A percentile compares a stretch with the other conserved stretches of the same genome.
phyloP scores from a whole-genome alignment of 37 sponge, comb jelly and placozoan genomes.

The Crambe crambe region DNA sequence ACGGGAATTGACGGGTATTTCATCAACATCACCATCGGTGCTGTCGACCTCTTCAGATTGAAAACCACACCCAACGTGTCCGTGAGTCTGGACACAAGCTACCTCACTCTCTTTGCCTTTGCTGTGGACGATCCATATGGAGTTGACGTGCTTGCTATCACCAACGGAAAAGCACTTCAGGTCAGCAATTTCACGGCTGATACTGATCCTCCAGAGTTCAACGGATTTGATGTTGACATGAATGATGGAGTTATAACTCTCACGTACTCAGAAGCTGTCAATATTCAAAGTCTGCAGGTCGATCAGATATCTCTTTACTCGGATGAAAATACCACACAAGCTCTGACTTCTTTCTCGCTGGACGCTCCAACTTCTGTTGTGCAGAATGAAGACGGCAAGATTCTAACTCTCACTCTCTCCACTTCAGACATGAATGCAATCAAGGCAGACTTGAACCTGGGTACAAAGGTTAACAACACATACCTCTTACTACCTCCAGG shows the following conservation, averaged over 20 bases:
- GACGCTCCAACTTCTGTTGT: constrained; percentile 27
- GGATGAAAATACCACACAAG: constrained; percentile 30
- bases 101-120: constrained; percentile 68
- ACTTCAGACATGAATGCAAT: constrained; percentile 66
- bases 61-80: constrained; percentile 70
- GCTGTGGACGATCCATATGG: constrained; percentile 72
- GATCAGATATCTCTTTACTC: constrained; percentile 62
- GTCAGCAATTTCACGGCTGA: constrained; percentile 68
- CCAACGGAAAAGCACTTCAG: constrained; percentile 68
- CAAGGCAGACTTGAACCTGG: constrained; percentile 66
- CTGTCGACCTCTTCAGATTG: constrained; percentile 80
- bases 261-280: constrained; percentile 78
- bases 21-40: constrained; percentile 67
- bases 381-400: constrained; percentile 64
- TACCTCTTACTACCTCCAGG: constrained; percentile 55
- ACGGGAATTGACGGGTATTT: constrained; percentile 57
- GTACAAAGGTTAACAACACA: constrained; percentile 56
- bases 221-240: constrained; percentile 77
- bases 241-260: constrained; percentile 59
- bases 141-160: constrained; percentile 81
- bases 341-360: constrained; percentile 35
- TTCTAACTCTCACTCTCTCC: constrained; percentile 48
- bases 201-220: constrained; percentile 56
- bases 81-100: constrained; percentile 45
- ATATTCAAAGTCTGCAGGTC: constrained; percentile 45